Conservation (phyloP, 2,113 vertebrate species). For the pig (Sus scrofa) region T2T-Sscrofa CM000817.6:84170001-84170500, state of each 20-base stretch:
- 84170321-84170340: neutral
- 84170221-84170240: neutral
- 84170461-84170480: neutral
- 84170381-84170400: neutral
- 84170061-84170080: neutral
- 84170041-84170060: neutral
- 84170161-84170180: neutral
- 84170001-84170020: neutral
- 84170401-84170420: neutral
- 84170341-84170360: neutral
- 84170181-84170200: neutral
- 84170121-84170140: neutral
- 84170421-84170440: neutral
- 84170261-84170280: neutral
- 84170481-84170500: neutral
- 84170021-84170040: neutral
- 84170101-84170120: neutral
- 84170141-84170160: neutral
- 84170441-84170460: neutral
- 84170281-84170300: neutral
- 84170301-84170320: neutral
- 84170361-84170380: neutral
- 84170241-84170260: neutral
- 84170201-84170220: neutral
- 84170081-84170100: neutral